Percentiles rank a stretch among this genome's conserved stretches.
phyloP scores from a whole-genome alignment of 2,113 vertebrate species.

The Bufo gargarizans region DNA sequence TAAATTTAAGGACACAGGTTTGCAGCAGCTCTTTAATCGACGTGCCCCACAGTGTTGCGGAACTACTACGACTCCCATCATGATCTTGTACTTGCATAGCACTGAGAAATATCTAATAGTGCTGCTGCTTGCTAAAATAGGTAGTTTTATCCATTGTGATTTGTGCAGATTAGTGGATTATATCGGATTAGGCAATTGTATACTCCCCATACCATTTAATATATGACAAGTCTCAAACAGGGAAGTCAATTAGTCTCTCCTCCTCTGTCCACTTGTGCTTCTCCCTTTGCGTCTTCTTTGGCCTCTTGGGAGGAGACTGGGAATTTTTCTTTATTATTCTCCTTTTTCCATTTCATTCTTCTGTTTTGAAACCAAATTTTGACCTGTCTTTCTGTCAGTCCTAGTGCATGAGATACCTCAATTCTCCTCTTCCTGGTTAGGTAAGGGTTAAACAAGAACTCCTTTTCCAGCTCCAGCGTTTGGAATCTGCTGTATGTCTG shows the following conservation, averaged over 20 bases:
- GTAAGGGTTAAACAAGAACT: conserved; percentile 87
- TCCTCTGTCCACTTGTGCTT: conserved; percentile 68
- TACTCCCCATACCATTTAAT: conserved; percentile 34
- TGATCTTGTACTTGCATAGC: not conserved
- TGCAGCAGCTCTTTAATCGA: not conserved
- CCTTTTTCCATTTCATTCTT: conserved; percentile 88
- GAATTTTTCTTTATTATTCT: conserved; percentile 87
- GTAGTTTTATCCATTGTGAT: conserved; percentile 63
- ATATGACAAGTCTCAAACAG: not conserved
- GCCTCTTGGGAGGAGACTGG: conserved; percentile 77
- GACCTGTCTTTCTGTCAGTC: conserved; percentile 84
- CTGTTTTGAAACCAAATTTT: conserved; percentile 88
- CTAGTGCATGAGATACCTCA: conserved; percentile 83
- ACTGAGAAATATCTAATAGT: not conserved
- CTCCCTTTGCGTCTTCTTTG: conserved; percentile 77
- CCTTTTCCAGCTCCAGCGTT: conserved; percentile 84
- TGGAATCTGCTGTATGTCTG: conserved; percentile 88
- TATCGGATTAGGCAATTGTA: conserved; percentile 43
- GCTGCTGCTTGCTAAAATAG: conserved; percentile 25
- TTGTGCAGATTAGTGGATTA: conserved; percentile 51
- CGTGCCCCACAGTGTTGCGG: not conserved
- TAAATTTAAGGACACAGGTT: not conserved
- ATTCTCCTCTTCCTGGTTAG: conserved; percentile 85
- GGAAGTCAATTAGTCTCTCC: conserved; percentile 23
- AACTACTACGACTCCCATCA: conserved; percentile 13